Evolutionary conservation across 2,797 vertebrate genomes (phyloP).

Genomic region (Dendrocincla fuliginosa): DNA sequence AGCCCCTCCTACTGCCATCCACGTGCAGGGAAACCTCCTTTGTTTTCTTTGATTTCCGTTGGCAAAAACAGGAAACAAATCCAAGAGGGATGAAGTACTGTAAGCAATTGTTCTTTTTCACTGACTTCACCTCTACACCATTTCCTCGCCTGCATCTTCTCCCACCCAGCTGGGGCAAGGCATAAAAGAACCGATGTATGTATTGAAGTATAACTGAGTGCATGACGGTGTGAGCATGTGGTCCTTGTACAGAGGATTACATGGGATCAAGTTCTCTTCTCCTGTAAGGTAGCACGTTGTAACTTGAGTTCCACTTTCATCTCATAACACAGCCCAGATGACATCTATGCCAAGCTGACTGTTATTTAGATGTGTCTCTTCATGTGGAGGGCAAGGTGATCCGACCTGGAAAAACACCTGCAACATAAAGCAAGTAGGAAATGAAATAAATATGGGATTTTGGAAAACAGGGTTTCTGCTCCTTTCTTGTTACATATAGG

Average conservation of each 20-base stretch:
- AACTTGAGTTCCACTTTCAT: slow-evolving; percentile 73
- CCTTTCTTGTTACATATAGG: neutral
- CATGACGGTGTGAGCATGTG: slow-evolving; percentile 74
- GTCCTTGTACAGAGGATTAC: slow-evolving; percentile 78
- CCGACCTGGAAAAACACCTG: slow-evolving; percentile 99
- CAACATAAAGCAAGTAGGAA: slow-evolving; percentile 62
- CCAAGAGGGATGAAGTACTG: slow-evolving; percentile 50
- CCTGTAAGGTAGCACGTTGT: slow-evolving; percentile 70
- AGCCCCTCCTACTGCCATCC: slow-evolving; percentile 74
- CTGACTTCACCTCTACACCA: slow-evolving; percentile 69
- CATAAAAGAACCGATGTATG: slow-evolving; percentile 79
- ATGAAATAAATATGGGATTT: neutral
- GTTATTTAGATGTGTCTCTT: slow-evolving; percentile 93
- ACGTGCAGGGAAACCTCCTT: slow-evolving; percentile 68
- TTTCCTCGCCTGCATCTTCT: slow-evolving; percentile 69
- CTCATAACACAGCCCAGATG: slow-evolving; percentile 60
- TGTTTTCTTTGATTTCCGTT: slow-evolving; percentile 71
- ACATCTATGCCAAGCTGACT: slow-evolving; percentile 44
- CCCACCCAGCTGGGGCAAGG: slow-evolving; percentile 79
- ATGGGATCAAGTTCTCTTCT: slow-evolving; percentile 74
- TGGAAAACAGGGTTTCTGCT: neutral
- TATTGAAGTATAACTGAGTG: slow-evolving; percentile 78
- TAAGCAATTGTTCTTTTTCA: slow-evolving; percentile 71
- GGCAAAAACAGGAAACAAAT: slow-evolving; percentile 73
- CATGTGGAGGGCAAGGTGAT: slow-evolving; percentile 99